phyloP scores from a whole-genome alignment of 2,113 vertebrate genomes.

The Typhlomys cinereus region DNA sequence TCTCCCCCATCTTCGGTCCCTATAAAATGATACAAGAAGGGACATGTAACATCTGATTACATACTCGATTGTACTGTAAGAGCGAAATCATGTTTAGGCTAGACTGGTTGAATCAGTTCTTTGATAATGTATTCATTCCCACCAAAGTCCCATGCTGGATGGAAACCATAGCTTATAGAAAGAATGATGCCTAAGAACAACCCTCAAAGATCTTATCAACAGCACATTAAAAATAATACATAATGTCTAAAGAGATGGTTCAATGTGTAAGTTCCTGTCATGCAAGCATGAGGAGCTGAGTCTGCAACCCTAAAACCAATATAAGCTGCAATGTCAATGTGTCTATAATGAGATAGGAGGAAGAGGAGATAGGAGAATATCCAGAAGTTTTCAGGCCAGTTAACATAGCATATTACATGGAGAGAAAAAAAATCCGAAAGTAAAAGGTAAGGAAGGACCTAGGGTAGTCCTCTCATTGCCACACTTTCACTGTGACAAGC shows the following conservation, averaged over 20 bases:
- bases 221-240: slow-evolving; percentile 12
- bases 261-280: no score
- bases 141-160: neutral
- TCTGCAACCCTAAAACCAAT: no score
- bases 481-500: no score
- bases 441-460: no score
- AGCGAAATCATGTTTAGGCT: neutral
- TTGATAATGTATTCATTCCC: neutral
- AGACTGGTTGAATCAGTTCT: neutral
- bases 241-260: neutral
- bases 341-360: no score
- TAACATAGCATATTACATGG: no score
- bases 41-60: neutral
- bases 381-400: no score
- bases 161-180: neutral
- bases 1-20: neutral
- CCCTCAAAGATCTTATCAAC: neutral
- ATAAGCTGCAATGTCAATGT: no score
- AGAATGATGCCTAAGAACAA: neutral
- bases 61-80: neutral
- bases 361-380: no score
- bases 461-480: no score
- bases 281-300: no score
- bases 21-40: neutral
- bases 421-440: no score